Percentiles rank a stretch among this genome's conserved stretches.
These are phyloP conservation scores for Pagetopsis macropterus DNA, from an alignment of 2,797 vertebrate genomes.

Conservation along the genomic window DNA sequence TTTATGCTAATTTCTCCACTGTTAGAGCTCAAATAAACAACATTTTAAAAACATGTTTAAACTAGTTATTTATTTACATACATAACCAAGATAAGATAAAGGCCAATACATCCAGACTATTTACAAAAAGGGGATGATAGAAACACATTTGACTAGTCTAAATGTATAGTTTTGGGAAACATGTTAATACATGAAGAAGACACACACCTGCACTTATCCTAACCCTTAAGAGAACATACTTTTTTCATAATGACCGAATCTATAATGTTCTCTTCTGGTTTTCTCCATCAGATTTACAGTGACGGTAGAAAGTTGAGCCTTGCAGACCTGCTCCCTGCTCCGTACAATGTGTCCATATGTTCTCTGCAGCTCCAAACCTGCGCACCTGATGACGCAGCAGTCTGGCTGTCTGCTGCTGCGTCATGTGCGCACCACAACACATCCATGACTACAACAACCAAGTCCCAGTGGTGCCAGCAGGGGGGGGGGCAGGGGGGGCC, in stretches of 20 bases:
- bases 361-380: conserved; percentile 22
- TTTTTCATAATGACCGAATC: not conserved
- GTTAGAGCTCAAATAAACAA: no score
- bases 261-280: not conserved
- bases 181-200: not conserved
- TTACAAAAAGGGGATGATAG: not conserved
- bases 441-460: no score
- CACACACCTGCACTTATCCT: not conserved
- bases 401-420: conserved; percentile 40
- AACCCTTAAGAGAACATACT: not conserved
- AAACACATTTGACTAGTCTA: not conserved
- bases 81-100: not conserved
- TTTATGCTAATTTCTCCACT: not conserved
- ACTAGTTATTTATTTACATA: no score
- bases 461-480: no score
- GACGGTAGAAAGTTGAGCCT: not conserved
- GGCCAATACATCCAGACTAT: not conserved
- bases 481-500: no score
- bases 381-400: conserved; percentile 58
- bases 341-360: conserved; percentile 1
- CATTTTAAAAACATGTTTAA: not conserved
- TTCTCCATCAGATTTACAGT: not conserved
- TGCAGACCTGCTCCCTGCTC: not conserved
- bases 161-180: not conserved
- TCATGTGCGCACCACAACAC: conserved; percentile 16